Evolutionary conservation across 2,888 invertebrate genomes (phyloP), one percentile per base, ranked within the genome.

Genomic region (Rhamnusium bicolor): DNA sequence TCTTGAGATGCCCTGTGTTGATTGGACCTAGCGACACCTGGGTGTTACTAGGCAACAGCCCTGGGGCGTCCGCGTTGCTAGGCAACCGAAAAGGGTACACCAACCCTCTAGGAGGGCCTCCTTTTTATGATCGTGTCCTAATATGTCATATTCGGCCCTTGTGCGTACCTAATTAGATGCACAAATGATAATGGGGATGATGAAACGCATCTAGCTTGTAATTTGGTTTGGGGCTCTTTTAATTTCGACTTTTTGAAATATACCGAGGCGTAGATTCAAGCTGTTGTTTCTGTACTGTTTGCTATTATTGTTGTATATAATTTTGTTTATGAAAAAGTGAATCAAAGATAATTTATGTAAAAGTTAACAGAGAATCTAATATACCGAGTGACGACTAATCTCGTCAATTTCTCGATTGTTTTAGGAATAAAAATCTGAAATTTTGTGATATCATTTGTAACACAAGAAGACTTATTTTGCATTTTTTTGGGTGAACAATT

Each of bases 21-120:
- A 87, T 87, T 87, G 87, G 87, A 84, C 86, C 85, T 83, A 84
- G 85, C 85, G 86, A 88, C 88, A 88, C 88, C 88, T 88, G 88
- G 86, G 86, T 84, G 87, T 88, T 87, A 85, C 87, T 83, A 84
- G 84, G 86, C 85, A 85, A 87, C 85, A 82, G 75, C 79, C 81
- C 77, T 79, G 79, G 81, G 82, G 84, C 81, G 83, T 73, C 80
- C 76, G 79, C 80, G 83, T 83, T 80, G 81, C 81, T 78, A 79
- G 80, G 81, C 77, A 77, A 84, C 83, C 69, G 68, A 68, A 66
- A 72, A 70, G 74, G 79, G 79, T 74, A 70, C 65, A 60, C 56
- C 56, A 24, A 27, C 66, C 46, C 24, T 40, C 40, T 14, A n/a
- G n/a, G 40, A 40, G 40, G n/a, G 40, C 40, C 40, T 40, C 40